phyloP scores from a whole-genome alignment of 92 coral and sea anemone species.

The Diadumene lineata region DNA sequence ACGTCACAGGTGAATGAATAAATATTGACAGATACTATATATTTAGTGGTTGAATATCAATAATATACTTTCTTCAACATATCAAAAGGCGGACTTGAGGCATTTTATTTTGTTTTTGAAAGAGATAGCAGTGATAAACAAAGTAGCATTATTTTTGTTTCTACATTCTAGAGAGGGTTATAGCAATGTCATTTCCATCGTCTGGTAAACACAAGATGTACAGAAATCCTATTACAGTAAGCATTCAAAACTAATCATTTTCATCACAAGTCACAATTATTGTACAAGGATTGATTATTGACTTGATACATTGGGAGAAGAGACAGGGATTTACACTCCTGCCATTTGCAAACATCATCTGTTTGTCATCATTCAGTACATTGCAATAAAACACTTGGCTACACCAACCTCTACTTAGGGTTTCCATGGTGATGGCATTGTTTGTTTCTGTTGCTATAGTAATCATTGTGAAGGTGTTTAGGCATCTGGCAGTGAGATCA shows the following conservation, averaged over 20 bases:
- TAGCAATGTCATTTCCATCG: constrained; percentile 99
- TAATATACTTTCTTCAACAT: no score
- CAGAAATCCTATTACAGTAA: constrained; percentile 91
- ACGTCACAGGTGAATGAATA: constrained; percentile 80
- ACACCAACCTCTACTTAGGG: neutral
- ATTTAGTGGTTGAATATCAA: no score
- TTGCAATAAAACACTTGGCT: constrained; percentile 15
- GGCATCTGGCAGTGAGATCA: constrained; percentile 36
- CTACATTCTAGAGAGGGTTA: constrained; percentile 78
- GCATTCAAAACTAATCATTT: no score
- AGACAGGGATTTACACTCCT: neutral
- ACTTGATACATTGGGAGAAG: neutral
- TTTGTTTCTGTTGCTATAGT: constrained; percentile 28
- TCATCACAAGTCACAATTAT: neutral
- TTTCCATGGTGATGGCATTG: constrained; percentile 22
- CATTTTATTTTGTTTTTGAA: no score
- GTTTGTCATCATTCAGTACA: no score
- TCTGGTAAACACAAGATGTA: constrained; percentile 94
- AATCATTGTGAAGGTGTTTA: constrained; percentile 32
- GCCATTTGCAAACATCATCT: no score
- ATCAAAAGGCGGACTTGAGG: no score
- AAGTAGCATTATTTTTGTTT: neutral
- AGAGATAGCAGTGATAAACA: neutral
- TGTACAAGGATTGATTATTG: neutral
- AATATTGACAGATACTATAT: no score